phyloP scores from a whole-genome alignment of 2,888 invertebrate genomes.

The Keiferia lycopersicella region DNA sequence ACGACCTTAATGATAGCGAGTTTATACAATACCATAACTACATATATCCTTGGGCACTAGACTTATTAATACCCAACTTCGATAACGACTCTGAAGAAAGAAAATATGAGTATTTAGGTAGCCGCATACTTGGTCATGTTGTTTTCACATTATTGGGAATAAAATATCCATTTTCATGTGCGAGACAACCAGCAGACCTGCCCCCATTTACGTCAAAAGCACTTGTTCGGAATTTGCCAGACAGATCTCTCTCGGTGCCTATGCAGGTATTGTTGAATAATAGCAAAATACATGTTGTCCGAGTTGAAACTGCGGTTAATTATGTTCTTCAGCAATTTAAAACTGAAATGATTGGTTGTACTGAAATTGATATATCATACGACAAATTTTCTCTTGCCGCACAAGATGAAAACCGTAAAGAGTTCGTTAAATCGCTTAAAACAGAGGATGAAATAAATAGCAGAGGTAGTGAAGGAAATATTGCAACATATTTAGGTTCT shows the following conservation, averaged over 20 bases:
- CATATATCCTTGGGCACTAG: slow-evolving; percentile 77
- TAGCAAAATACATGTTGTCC: slow-evolving; percentile 66
- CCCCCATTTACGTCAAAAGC: slow-evolving; percentile 63
- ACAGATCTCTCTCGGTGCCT: slow-evolving; percentile 58
- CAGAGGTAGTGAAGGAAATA: slow-evolving; percentile 52
- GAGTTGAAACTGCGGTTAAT: slow-evolving; percentile 78
- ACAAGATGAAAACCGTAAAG: slow-evolving; percentile 57
- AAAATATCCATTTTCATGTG: slow-evolving; percentile 69
- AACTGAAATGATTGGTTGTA: slow-evolving; percentile 74
- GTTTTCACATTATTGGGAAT: slow-evolving; percentile 76
- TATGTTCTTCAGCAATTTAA: slow-evolving; percentile 80
- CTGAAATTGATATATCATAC: slow-evolving; percentile 71
- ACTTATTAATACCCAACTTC: slow-evolving; percentile 66
- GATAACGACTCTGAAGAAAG: slow-evolving; percentile 67
- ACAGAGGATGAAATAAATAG: slow-evolving; percentile 51
- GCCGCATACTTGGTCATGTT: slow-evolving; percentile 72
- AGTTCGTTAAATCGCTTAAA: slow-evolving; percentile 63
- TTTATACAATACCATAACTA: slow-evolving; percentile 80
- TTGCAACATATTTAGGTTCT: slow-evolving; percentile 43
- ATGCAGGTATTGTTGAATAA: slow-evolving; percentile 67
- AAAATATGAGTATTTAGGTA: slow-evolving; percentile 69
- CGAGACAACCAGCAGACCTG: slow-evolving; percentile 57
- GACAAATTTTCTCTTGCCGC: slow-evolving; percentile 59
- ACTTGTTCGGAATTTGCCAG: slow-evolving; percentile 68
- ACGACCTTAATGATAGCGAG: slow-evolving; percentile 77